Evolutionary conservation across 2,888 invertebrate species (phyloP).

Genomic region (Amblyteles armatorius): DNA sequence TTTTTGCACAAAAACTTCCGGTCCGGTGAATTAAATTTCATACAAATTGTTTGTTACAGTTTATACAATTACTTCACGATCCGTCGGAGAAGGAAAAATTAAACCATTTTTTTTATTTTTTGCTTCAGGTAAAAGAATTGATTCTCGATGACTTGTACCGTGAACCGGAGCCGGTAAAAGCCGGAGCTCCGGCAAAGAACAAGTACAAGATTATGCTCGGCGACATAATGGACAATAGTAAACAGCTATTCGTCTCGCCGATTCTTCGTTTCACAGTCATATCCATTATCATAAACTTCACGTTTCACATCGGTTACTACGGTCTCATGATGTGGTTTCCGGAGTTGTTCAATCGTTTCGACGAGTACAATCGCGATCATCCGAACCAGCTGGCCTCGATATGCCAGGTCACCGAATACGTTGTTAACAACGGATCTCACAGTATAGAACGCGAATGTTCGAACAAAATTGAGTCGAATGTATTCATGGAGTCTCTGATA

Average conservation of each 20-base stretch:
- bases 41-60: too few relatives aligned
- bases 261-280: constrained; percentile 93
- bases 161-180: constrained; percentile 75
- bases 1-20: too few relatives aligned
- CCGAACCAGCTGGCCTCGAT: constrained; percentile 87
- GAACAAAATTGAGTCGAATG: constrained; percentile 91
- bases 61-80: neutral
- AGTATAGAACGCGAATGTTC: constrained; percentile 87
- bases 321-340: constrained; percentile 99
- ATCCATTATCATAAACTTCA: constrained; percentile 95
- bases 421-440: constrained; percentile 89
- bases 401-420: constrained; percentile 92
- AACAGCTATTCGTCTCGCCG: constrained; percentile 92
- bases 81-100: neutral
- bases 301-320: constrained; percentile 97
- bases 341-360: constrained; percentile 96
- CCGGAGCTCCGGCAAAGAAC: constrained; percentile 80
- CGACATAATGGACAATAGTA: constrained; percentile 93
- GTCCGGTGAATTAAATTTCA: too few relatives aligned
- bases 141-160: constrained; percentile 81
- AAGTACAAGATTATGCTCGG: constrained; percentile 91
- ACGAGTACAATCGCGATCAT: constrained; percentile 90
- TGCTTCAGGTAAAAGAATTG: constrained; percentile 83
- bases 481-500: constrained; percentile 94
- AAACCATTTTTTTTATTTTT: constrained; percentile 2